Base-by-base conservation (phyloP, 2,888 invertebrate genomes). In the Caenorhabditis panamensis region DNA sequence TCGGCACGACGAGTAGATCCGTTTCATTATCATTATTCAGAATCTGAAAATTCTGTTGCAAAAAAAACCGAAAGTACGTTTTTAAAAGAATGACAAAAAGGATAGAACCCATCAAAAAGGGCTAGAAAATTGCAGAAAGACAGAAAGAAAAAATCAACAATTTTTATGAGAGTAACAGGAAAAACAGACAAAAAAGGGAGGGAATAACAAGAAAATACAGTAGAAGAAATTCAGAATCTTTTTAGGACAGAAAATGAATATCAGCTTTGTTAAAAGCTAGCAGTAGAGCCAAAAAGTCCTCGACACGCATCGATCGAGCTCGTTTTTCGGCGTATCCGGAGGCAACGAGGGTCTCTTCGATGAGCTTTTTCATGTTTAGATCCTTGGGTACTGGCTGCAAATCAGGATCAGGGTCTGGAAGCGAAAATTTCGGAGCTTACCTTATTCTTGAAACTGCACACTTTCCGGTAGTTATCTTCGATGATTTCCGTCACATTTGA, bases 291-390 rank as follows among this genome's bases (percentile, higher is more conserved):
- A 97, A 94, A 91, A 99, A 98, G 91, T 99, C 97, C 92, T 98
- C 97, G 86, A 95, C 94, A 91, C 97, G 96, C 97, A 99, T 96
- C 5, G 94, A 94, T 88, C 98, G 63, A 4, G 98, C 96, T 89
- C 99, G 93, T 91, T 94, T 94, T 85, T 94, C 93, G 68, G 94
- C 94, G 89, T 94, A 95, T 82, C 93, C 93, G 47, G 86, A 93
- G 69, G 93, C 93, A 1, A 54, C 36, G 84, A 99, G 92, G 87
- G 97, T 94, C 41, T 94, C 92, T 86, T 94, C 94, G 1, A 97
- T 93, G 92, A 95, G 95, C 66, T 93, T 92, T 92, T 96, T 95
- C 82, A 97, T 95, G 88, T 95, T 94, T 91, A 96, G 95, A 90
- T 95, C 94, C 82, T 94, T 93, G 18, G 94, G 94, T 36, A 96